Conservation (phyloP, 2,113 vertebrate species). For the Gopherus flavomarginatus region DNA sequence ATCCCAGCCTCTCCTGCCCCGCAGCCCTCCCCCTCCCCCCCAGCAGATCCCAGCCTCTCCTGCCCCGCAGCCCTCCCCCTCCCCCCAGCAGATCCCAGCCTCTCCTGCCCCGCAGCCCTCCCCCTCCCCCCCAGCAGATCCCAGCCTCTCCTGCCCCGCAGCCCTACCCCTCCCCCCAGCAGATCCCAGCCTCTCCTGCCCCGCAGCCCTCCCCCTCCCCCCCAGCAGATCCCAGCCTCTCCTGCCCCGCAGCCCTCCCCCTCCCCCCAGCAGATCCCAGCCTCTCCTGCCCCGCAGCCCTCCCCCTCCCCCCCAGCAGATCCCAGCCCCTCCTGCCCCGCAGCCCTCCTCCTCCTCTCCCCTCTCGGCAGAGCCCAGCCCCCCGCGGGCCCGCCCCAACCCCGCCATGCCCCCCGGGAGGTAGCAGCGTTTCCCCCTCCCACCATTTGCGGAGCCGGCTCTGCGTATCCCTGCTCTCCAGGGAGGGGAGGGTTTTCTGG, state of each 20-base stretch:
- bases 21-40: too few relatives aligned
- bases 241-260: rapidly evolving
- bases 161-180: not conserved
- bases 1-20: rapidly evolving
- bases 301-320: too few relatives aligned
- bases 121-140: not conserved
- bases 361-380: not conserved
- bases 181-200: not conserved
- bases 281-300: not conserved
- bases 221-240: not conserved
- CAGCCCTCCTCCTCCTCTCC: too few relatives aligned
- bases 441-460: conserved; percentile 82
- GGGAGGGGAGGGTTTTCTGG: conserved; percentile 68
- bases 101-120: too few relatives aligned
- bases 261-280: too few relatives aligned
- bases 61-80: too few relatives aligned
- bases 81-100: too few relatives aligned
- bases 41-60: not conserved
- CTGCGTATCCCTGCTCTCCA: conserved; percentile 54
- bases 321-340: too few relatives aligned
- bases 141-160: not conserved
- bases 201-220: not conserved
- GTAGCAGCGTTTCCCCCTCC: not conserved
- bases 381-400: rapidly evolving
- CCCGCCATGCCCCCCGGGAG: not conserved